A percentile compares a stretch with the other conserved stretches of the same genome.
Evolutionary conservation across 2,888 invertebrate genomes (phyloP).

Genomic region (Bombylius major): DNA sequence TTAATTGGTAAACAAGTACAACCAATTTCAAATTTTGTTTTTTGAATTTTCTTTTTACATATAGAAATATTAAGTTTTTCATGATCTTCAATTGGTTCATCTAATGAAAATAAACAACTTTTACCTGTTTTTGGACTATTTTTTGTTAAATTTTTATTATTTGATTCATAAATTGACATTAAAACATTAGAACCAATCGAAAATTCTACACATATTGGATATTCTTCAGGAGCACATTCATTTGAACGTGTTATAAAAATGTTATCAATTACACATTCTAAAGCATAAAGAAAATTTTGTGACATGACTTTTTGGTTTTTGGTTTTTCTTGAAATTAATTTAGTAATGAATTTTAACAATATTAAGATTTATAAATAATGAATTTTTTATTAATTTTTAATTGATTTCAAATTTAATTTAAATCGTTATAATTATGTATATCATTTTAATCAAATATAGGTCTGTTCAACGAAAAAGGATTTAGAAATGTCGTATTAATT

Average conservation of each 20-base stretch:
- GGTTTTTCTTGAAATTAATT: background rate
- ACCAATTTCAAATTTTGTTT: slow-evolving; percentile 32
- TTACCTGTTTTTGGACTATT: slow-evolving; percentile 24
- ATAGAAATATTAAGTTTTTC: slow-evolving; percentile 28
- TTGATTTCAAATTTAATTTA: too few relatives aligned
- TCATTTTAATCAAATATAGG: too few relatives aligned
- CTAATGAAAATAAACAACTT: slow-evolving; percentile 29
- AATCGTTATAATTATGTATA: too few relatives aligned
- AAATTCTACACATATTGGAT: slow-evolving; percentile 32
- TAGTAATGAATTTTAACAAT: too few relatives aligned
- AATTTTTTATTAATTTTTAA: too few relatives aligned
- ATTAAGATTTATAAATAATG: too few relatives aligned
- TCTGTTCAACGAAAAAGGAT: too few relatives aligned
- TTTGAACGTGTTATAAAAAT: slow-evolving; percentile 30
- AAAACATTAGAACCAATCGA: slow-evolving; percentile 31
- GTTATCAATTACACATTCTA: slow-evolving; percentile 34
- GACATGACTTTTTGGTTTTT: slow-evolving; percentile 14
- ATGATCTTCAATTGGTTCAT: slow-evolving; percentile 24
- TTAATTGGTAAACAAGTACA: slow-evolving; percentile 26
- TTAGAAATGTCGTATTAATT: too few relatives aligned
- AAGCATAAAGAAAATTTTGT: slow-evolving; percentile 31
- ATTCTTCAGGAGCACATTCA: slow-evolving; percentile 34
- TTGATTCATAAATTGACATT: slow-evolving; percentile 29
- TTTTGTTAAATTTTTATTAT: slow-evolving; percentile 20
- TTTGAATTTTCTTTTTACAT: slow-evolving; percentile 30